A percentile compares a stretch with the other conserved stretches of the same genome.
These are phyloP conservation scores for Pheosia gnoma DNA, from an alignment of 2,888 invertebrate species.

Conservation along the genomic window DNA sequence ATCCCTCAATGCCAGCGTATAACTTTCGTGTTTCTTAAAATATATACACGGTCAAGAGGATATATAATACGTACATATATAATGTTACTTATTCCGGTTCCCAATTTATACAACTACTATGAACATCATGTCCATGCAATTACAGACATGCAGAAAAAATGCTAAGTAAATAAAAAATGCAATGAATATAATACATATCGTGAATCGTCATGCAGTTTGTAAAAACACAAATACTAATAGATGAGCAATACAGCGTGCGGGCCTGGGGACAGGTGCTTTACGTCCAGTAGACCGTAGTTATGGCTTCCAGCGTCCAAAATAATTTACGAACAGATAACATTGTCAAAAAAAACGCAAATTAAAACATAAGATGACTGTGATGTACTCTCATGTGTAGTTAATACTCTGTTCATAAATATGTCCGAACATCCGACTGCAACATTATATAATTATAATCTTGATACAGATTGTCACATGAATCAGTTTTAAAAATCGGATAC, in stretches of 20 bases:
- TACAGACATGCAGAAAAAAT: conserved; percentile 8
- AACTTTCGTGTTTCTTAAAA: conserved; percentile 27
- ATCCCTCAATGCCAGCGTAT: conserved; percentile 47
- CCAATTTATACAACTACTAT: conserved; percentile 17
- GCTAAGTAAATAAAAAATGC: conserved; percentile 3
- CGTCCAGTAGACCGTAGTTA: conserved; percentile 60
- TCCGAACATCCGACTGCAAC: conserved; percentile 43
- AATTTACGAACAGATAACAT: conserved; percentile 56
- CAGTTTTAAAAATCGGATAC: neutral
- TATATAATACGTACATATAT: conserved; percentile 14
- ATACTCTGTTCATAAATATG: conserved; percentile 59
- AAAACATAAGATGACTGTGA: conserved; percentile 21
- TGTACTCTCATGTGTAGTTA: conserved; percentile 26
- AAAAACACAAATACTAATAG: conserved; percentile 28
- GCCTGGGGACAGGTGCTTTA: conserved; percentile 55
- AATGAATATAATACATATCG: conserved; percentile 23
- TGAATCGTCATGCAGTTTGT: conserved; percentile 34
- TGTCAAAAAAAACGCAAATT: conserved; percentile 45
- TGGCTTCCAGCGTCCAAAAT: conserved; percentile 56
- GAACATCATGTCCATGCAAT: conserved; percentile 36
- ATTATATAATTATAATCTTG: neutral
- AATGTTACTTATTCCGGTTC: conserved; percentile 9
- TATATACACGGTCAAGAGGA: conserved; percentile 16
- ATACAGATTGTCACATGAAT: neutral
- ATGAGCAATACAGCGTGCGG: conserved; percentile 52